Base-by-base conservation (phyloP, 2,797 vertebrate genomes). In the Sphenodon punctatus region DNA sequence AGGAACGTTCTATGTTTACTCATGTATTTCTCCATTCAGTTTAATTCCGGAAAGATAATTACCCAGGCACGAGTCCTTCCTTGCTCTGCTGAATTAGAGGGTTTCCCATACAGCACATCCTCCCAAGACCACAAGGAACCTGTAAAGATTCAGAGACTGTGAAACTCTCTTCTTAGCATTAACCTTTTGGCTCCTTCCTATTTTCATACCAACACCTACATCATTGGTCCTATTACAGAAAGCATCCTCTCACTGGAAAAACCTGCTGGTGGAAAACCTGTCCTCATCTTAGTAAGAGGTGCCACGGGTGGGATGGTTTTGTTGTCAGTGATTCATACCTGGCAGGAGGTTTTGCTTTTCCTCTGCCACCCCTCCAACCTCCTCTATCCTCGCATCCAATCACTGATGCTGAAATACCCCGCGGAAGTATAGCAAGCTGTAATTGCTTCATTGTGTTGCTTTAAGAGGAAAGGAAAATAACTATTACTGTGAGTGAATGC, bases 251-350 rank as follows among this genome's bases (percentile, higher is more conserved):
- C 82, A 92, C 88, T n/a, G 65, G 84, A 89, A 94, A 93, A 82
- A 56, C 73, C 53, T 3, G 60, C 90, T 78, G 66, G 74, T 91
- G 89, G 92, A 95, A 94, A 94, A 92, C 89, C 91, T 92, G 72
- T 61, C 89, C 76, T 92, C 89, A 88, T 88, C 63, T 67, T 77
- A 95, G 77, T 63, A 78, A 86, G 78, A 93, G 76, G 89, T 91
- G 67, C 77, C 70, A 45, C 41, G 71, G 82, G 5, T 64, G 61
- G 85, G 82, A 89, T 91, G 86, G 90, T 91, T 90, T 93, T 93
- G 84, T 89, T 93, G 71, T 81, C 88, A 88, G 82, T 95, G 95
- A 96, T 93, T 95, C 94, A 95, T 87, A 82, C 90, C 89, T 68
- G 39, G 90, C 93, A 82, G 89, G 82, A 92, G 76, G 88, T 88